phyloP scores from a whole-genome alignment of 2,797 vertebrate genomes.

The Echeneis naucrates region DNA sequence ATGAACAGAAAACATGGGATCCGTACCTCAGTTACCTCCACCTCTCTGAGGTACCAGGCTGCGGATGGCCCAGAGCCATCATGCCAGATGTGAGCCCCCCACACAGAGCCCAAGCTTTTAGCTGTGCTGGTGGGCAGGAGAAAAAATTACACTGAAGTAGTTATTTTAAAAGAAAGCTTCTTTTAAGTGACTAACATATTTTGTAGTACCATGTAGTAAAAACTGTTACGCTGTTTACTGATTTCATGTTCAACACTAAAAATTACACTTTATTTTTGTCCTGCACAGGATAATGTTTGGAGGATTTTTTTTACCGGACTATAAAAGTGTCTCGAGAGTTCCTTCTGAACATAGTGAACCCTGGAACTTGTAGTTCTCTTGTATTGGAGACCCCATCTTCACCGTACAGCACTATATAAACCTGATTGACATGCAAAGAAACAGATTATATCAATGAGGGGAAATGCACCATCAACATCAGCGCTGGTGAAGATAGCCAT shows the following conservation, averaged over 20 bases:
- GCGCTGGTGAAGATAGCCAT: not conserved
- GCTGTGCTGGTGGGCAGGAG: conserved; percentile 72
- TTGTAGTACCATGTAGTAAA: not conserved
- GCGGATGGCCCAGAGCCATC: conserved; percentile 84
- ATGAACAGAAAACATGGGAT: not conserved
- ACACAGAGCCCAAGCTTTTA: conserved; percentile 81
- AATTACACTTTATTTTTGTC: not conserved
- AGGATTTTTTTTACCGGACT: conserved; percentile 80
- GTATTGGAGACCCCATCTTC: conserved; percentile 84
- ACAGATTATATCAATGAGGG: not conserved
- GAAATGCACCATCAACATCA: not conserved
- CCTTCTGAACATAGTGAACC: conserved; percentile 82
- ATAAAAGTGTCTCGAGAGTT: conserved; percentile 89
- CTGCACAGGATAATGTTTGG: not conserved
- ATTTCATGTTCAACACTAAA: not conserved
- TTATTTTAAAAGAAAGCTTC: not conserved
- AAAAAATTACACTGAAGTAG: not conserved
- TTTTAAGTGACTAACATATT: not conserved
- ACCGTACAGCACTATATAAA: conserved; percentile 85
- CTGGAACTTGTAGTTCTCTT: conserved; percentile 83
- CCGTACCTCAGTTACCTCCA: conserved; percentile 83
- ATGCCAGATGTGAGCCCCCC: conserved; percentile 88
- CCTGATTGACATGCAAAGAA: conserved; percentile 70
- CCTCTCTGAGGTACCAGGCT: conserved; percentile 83
- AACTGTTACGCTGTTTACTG: not conserved